phyloP scores from a whole-genome alignment of 2,113 vertebrate species.

The Piliocolobus tephrosceles region DNA sequence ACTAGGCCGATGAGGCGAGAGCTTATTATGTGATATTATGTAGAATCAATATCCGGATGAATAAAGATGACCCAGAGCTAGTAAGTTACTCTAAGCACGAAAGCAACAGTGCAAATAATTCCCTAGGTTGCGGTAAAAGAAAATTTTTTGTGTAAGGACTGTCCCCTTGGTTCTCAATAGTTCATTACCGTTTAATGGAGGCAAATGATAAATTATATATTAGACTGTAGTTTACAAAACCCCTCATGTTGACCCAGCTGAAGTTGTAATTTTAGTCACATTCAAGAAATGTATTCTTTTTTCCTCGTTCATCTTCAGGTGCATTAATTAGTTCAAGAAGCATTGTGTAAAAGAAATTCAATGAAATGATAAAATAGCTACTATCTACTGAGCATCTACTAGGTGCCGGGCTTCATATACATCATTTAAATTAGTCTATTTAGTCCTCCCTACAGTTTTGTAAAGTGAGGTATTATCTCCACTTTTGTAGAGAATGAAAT shows the following conservation, averaged over 20 bases:
- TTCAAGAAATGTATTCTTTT: conserved; percentile 22
- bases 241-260: neutral
- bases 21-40: neutral
- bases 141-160: neutral
- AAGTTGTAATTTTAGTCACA: conserved; percentile 40
- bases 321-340: neutral
- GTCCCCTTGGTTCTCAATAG: neutral
- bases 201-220: conserved; percentile 28
- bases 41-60: neutral
- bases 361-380: neutral
- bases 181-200: neutral
- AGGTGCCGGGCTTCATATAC: neutral
- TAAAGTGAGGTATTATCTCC: neutral
- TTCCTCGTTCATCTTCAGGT: neutral
- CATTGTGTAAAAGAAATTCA: neutral
- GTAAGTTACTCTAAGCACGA: neutral
- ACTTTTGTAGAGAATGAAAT: neutral
- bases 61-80: neutral
- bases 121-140: neutral
- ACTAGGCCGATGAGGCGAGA: neutral
- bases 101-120: neutral
- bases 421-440: neutral
- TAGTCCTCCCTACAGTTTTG: neutral
- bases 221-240: neutral
- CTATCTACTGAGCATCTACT: neutral